These are phyloP conservation scores for Andrena bucephala DNA, from an alignment of 2,888 invertebrate species.

Conservation along the genomic window DNA sequence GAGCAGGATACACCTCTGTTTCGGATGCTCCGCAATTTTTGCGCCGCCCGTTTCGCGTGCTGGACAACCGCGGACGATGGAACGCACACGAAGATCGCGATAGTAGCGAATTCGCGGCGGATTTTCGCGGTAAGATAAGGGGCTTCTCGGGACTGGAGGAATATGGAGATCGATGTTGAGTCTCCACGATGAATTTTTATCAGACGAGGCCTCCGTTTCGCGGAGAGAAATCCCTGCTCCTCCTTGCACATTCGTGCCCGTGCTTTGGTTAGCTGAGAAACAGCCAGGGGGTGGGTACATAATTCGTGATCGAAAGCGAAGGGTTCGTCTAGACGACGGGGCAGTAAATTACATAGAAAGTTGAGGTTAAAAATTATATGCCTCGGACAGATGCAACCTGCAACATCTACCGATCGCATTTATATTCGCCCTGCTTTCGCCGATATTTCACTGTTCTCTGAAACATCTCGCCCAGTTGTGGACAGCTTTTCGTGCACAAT, in stretches of 20 bases:
- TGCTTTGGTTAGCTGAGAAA: not conserved
- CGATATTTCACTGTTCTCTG: constrained; percentile 29
- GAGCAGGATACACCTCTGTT: constrained; percentile 40
- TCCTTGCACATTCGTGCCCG: no score
- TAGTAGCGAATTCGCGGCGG: constrained; percentile 10
- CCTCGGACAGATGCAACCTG: constrained; percentile 1
- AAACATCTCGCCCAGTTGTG: not conserved
- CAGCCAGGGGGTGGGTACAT: not conserved
- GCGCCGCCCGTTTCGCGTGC: constrained; percentile 9
- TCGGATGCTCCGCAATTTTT: constrained; percentile 33
- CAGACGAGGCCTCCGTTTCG: no score
- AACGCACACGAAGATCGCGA: constrained; percentile 27
- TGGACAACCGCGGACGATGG: not conserved
- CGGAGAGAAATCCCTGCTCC: no score
- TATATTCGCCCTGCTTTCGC: constrained; percentile 16
- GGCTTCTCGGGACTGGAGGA: constrained; percentile 5
- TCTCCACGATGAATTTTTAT: not conserved
- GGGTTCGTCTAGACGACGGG: not conserved
- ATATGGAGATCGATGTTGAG: constrained; percentile 7
- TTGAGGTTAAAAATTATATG: constrained; percentile 9
- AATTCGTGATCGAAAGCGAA: not conserved
- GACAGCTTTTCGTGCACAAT: not conserved
- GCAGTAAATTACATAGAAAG: constrained; percentile 2
- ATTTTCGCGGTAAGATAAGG: constrained; percentile 23
- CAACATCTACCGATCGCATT: not conserved